A percentile compares a stretch with the other conserved stretches of the same genome.
Conservation (phyloP, 2,888 invertebrate species). For the Leptothorax acervorum region DNA sequence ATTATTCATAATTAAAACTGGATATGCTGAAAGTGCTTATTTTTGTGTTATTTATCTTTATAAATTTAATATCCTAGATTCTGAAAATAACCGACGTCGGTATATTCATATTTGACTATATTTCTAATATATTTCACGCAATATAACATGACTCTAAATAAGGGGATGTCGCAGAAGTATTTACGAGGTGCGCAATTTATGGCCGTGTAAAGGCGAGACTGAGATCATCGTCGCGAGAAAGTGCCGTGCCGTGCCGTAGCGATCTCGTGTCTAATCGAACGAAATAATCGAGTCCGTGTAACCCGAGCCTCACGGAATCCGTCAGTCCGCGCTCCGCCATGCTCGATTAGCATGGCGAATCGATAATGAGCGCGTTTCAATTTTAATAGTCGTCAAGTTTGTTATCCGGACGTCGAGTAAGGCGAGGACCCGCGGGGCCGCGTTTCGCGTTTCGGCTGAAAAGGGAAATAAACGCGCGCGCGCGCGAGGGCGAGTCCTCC, state of each 20-base stretch:
- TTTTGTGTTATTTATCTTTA: neutral
- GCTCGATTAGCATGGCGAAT: constrained; percentile 73
- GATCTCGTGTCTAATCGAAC: constrained; percentile 50
- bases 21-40: neutral
- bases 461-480: neutral
- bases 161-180: constrained; percentile 15
- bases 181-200: constrained; percentile 30
- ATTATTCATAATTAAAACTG: neutral
- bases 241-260: constrained; percentile 16
- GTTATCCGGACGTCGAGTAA: constrained; percentile 35
- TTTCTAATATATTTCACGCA: neutral
- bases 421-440: neutral
- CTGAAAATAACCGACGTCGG: neutral
- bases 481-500: neutral
- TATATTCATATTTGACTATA: constrained; percentile 4
- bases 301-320: constrained; percentile 59
- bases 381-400: constrained; percentile 73
- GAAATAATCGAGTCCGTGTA: constrained; percentile 48
- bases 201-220: neutral
- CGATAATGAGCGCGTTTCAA: constrained; percentile 73
- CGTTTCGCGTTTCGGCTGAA: neutral
- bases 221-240: constrained; percentile 28
- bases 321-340: constrained; percentile 56
- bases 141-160: neutral
- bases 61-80: neutral